phyloP scores from a whole-genome alignment of 2,797 vertebrate species.

The Amblyraja radiata region DNA sequence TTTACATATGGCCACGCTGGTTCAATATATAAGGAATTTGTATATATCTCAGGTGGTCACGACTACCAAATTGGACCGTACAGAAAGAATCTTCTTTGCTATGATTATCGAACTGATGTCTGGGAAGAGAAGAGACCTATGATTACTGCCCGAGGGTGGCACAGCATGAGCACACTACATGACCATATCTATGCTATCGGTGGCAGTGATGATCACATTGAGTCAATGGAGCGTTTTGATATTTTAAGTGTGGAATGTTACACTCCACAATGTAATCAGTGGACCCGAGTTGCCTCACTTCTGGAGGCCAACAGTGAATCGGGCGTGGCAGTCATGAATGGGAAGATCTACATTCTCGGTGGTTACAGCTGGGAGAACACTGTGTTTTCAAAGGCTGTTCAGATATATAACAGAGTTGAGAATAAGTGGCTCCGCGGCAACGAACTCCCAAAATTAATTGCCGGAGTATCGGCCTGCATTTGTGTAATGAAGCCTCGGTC shows the following conservation, averaged over 20 bases:
- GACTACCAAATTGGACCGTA: conserved; percentile 89
- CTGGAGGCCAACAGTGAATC: conserved; percentile 85
- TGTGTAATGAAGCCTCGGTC: conserved; percentile 65
- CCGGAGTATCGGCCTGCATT: conserved; percentile 81
- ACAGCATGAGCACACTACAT: conserved; percentile 84
- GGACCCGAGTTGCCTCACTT: conserved; percentile 73
- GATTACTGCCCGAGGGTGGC: conserved; percentile 81
- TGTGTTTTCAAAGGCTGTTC: conserved; percentile 76
- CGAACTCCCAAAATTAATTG: conserved; percentile 77
- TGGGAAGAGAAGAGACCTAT: conserved; percentile 81
- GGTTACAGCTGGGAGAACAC: conserved; percentile 94
- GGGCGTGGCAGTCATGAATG: conserved; percentile 71
- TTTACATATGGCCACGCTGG: conserved; percentile 88
- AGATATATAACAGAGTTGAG: conserved; percentile 75
- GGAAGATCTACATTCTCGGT: conserved; percentile 81
- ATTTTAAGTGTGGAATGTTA: conserved; percentile 83
- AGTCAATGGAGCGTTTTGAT: conserved; percentile 84
- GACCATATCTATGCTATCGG: conserved; percentile 81
- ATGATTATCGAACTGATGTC: conserved; percentile 60
- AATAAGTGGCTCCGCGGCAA: conserved; percentile 71
- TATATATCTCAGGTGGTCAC: conserved; percentile 90
- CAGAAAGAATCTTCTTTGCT: conserved; percentile 80
- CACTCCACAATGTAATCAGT: conserved; percentile 76
- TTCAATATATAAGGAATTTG: conserved; percentile 71
- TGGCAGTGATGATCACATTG: conserved; percentile 79